Percentiles rank a stretch among this genome's conserved stretches.
Conservation (phyloP, 2,797 vertebrate genomes). For the Hypotaenidia philippensis region DNA sequence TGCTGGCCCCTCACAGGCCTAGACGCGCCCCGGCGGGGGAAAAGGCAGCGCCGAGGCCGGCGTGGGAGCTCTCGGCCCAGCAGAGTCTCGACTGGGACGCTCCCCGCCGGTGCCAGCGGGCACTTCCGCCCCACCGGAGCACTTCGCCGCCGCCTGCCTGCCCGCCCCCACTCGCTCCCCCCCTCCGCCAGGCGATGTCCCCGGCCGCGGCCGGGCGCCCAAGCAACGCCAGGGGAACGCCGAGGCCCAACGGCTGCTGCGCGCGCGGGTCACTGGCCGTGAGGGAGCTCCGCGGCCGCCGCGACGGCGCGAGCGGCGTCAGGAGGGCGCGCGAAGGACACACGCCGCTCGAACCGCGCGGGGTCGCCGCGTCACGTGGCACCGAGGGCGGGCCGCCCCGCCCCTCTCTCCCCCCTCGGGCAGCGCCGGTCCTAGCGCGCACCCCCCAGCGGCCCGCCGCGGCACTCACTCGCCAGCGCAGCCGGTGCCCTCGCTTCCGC, state of each 20-base stretch:
- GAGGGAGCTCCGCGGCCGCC: neutral
- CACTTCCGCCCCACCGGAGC: neutral
- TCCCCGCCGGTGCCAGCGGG: neutral
- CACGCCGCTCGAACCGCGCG: neutral
- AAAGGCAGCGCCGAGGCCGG: neutral
- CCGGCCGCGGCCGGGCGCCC: neutral
- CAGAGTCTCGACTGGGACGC: no score
- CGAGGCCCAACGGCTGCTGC: neutral
- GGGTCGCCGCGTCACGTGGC: neutral
- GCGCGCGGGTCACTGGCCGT: neutral
- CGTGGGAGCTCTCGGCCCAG: neutral
- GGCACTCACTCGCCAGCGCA: slow-evolving; percentile 32
- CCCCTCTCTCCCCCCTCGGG: neutral
- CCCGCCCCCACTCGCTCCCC: no score
- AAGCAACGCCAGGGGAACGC: no score
- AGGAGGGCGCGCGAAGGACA: neutral
- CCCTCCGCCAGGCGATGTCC: no score
- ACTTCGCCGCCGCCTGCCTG: neutral
- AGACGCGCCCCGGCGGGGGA: neutral
- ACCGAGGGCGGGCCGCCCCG: neutral
- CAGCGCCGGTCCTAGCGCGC: neutral
- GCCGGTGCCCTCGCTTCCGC: neutral
- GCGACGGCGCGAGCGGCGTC: neutral
- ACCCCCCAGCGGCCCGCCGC: neutral
- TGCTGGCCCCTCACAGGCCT: rapidly evolving